A percentile compares a stretch with the other conserved stretches of the same genome.
Conservation (phyloP, 2,797 vertebrate genomes). For the Botia kubotai region DNA sequence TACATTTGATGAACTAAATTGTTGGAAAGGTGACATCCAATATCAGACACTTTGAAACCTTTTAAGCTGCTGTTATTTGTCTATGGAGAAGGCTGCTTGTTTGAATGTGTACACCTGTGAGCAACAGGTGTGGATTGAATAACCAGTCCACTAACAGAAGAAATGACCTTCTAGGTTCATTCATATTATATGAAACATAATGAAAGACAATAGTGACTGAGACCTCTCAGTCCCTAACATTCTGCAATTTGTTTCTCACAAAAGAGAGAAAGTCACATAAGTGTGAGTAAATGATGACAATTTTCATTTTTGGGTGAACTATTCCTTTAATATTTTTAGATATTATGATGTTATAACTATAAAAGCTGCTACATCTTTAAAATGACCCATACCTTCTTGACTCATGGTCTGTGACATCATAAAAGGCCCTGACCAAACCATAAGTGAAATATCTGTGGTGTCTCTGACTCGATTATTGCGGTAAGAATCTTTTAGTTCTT, state of each 20-base stretch:
- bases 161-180: too few species aligned
- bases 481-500: slow-evolving; percentile 68
- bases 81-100: too few species aligned
- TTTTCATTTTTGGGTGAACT: not conserved
- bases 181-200: too few species aligned
- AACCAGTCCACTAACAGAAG: too few species aligned
- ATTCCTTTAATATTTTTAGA: not conserved
- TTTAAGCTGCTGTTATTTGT: too few species aligned
- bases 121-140: too few species aligned
- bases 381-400: slow-evolving; percentile 10
- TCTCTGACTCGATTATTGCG: slow-evolving; percentile 69
- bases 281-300: not conserved
- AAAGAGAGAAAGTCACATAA: not conserved
- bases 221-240: not conserved
- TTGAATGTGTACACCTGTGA: too few species aligned
- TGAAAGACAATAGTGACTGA: not conserved
- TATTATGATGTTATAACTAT: not conserved
- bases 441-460: slow-evolving; percentile 64
- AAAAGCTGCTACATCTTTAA: not conserved
- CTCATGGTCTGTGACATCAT: slow-evolving; percentile 1
- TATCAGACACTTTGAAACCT: too few species aligned
- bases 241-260: not conserved
- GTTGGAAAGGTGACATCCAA: too few species aligned
- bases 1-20: too few species aligned
- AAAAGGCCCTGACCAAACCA: slow-evolving; percentile 11